phyloP scores from a whole-genome alignment of 1,140 invertebrate genomes.

The Zophobas atratus region DNA sequence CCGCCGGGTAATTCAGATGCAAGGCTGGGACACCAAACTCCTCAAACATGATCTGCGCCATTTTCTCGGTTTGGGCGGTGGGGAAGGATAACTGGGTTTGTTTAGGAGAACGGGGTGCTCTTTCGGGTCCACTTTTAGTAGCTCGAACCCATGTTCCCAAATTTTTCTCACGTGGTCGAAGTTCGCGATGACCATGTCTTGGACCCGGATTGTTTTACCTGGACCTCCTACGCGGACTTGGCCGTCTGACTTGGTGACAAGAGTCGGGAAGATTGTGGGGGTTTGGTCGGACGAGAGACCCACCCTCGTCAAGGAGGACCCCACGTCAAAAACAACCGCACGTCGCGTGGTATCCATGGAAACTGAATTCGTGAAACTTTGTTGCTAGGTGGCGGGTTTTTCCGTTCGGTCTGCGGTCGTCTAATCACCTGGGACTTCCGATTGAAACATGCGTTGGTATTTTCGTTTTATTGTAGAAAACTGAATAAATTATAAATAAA shows the following conservation, averaged over 20 bases:
- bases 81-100: conserved; percentile 37
- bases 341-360: background rate
- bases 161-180: conserved; percentile 46
- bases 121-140: conserved; percentile 36
- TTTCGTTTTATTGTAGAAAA: conserved; percentile 52
- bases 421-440: background rate
- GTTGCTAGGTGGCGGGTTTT: background rate
- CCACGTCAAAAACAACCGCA: conserved; percentile 4
- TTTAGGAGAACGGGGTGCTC: conserved; percentile 50
- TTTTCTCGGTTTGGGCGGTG: conserved; percentile 50
- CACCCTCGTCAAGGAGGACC: background rate
- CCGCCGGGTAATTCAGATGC: conserved; percentile 50
- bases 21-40: conserved; percentile 51
- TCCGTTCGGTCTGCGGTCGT: background rate
- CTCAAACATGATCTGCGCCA: conserved; percentile 53
- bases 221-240: background rate
- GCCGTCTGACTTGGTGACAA: background rate
- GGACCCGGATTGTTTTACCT: background rate
- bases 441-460: conserved; percentile 18
- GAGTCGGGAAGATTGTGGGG: conserved; percentile 20
- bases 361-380: conserved; percentile 1
- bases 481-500: conserved; percentile 55
- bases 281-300: background rate
- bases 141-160: conserved; percentile 33
- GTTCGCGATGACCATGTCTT: conserved; percentile 45